Base-by-base conservation (phyloP, 2,797 vertebrate genomes). In the Bradypodion ventrale region DNA sequence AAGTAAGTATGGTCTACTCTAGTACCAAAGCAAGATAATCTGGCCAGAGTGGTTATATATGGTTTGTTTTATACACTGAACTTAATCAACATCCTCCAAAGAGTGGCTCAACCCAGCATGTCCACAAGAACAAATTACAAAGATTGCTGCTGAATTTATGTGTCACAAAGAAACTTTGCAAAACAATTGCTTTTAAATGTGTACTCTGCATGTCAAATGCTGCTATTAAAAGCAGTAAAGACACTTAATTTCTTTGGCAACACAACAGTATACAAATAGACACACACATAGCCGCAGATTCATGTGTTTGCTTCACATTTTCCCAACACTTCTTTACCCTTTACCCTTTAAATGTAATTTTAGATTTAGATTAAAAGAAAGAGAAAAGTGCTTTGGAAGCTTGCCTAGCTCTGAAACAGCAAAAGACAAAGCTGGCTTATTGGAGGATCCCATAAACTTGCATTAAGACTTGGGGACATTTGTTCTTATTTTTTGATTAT, bases 131-230 rank as follows among this genome's bases (percentile, higher is more conserved):
- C 44, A 29, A 19, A 42, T 35, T 75, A 66, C 7, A 44, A 62
- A 29, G 62, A 79, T 56, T 68, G 60, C 46, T 56, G 16, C 3
- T 65, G 37, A 75, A 21, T 29, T 74, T 65, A 56, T 25, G 63
- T 75, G 69, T 65, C 15, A 6, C 29, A 74, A 13, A 75, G 27
- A 80, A 44, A 74, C 37, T 74, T 66, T 85, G 19, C 44, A 65
- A 66, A 80, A 29, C 27, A 46, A 85, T 66, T 80, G 49, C 21
- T 80, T 68, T 75, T 75, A 75, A 75, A 23, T 56, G 52, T 56
- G 52, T 44, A 72, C 32, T 52, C 78, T 78, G 27, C 21, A 15
- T 44, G 60, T 29, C 68, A 52, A 69, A 70, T 70, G 9, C 49
- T 83, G 75, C 37, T 69, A 23, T 42, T 70, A 77, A 59, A 46